Evolutionary conservation across 2,888 invertebrate genomes (phyloP), one percentile per base, ranked within the genome.

Genomic region (Petrolisthes cinctipes): DNA sequence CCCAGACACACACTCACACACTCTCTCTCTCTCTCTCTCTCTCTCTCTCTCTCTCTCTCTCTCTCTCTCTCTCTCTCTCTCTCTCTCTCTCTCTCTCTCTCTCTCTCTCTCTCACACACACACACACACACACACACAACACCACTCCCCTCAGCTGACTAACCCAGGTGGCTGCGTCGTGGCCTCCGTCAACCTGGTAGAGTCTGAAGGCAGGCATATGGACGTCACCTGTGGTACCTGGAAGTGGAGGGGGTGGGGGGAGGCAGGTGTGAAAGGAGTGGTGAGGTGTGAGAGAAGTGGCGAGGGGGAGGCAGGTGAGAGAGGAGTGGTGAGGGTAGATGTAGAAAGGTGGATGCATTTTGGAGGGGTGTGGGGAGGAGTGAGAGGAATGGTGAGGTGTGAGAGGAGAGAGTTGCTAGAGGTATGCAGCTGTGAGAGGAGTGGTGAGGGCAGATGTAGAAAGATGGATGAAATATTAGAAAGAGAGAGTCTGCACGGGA

Each of bases 131-230:
- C n/a, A n/a, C n/a, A n/a, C n/a, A n/a, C n/a, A n/a, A n/a, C n/a
- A n/a, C n/a, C n/a, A n/a, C n/a, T n/a, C n/a, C n/a, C n/a, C n/a
- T n/a, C n/a, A n/a, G n/a, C 6, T 37, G 68, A 82, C 86, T 1
- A 57, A 89, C 88, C 88, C 88, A 89, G 17, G 88, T 85, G 6
- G 88, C 88, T 9, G 20, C 78, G 17, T 85, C 71, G 53, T 89
- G 82, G 20, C 82, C 85, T 17, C 80, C 89, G 53, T 89, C 89
- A 3, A 89, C 85, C n/a, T 54, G 71, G 61, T 83, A 89, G 23
- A 89, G 20, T 61, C 82, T 85, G 68, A 83, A 89, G 66, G 89
- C 85, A 5, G 89, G 89, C 68, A 83, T 82, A 14, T 86, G 82
- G 3, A 17, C 5, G 54, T 23, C 71, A 54, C 82, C 79, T 5